Base-by-base conservation (phyloP, 2,113 vertebrate species). In the Coptodon rendalli region DNA sequence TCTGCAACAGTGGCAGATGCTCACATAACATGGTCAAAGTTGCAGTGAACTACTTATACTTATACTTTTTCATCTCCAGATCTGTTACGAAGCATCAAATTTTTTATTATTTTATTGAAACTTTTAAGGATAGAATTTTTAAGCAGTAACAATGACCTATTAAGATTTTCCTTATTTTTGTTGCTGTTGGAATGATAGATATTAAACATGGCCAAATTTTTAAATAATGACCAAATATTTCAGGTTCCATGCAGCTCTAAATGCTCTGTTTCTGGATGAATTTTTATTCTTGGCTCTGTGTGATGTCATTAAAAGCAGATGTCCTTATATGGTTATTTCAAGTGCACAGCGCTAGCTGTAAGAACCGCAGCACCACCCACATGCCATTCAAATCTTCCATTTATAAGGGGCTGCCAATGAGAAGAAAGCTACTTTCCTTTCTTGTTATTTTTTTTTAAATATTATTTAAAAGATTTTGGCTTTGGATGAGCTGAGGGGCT, bases 31-130 rank as follows among this genome's bases (percentile, higher is more conserved):
- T 76, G 1, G 6, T 1, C 71, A 0, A 12, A 19, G 9, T 50
- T 78, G 1, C 3, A 78, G 27, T 78, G 43, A 78, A 76, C 24
- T 78, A 12, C 43, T 66, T 66, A 38, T n/a, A 38, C 61, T 3
- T 76, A 29, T 9, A 48, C 40, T 27, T 31, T 22, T 54, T 50
- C 9, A 50, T 50, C 50, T 76, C 71, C 43, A 50, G 43, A 50
- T 50, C 43, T 29, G 14, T 48, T 11, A 78, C 4, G 0, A 50
- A 31, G 27, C 24, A 48, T 76, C 40, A 17, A 11, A 2, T 19
- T 50, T 78, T 31, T 45, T 31, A 76, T 29, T 31, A 11, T 78
- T 50, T 50, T 78, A 78, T 50, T 78, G 16, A 76, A 48, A 19
- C 24, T 76, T 48, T 45, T 48, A 76, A 66, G 61, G 34, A n/a